These are phyloP conservation scores for Adelosebastes latens DNA, from an alignment of 2,797 vertebrate genomes.

Conservation along the genomic window DNA sequence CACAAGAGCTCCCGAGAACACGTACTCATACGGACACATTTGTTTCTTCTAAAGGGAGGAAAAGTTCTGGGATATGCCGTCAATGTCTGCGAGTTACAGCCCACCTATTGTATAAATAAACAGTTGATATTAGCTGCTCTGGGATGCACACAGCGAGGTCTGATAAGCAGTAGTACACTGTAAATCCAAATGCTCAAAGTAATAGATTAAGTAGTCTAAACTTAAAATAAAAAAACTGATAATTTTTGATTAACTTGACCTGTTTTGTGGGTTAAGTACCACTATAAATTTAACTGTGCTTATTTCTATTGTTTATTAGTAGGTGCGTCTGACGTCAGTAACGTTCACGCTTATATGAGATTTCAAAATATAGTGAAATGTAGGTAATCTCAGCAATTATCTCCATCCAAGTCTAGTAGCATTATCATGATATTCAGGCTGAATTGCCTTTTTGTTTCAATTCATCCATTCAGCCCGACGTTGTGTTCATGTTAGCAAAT, in stretches of 20 bases:
- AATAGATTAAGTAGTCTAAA: too few species aligned
- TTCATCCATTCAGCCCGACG: background rate
- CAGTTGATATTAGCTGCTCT: background rate
- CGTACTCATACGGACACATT: background rate
- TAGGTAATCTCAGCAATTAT: background rate
- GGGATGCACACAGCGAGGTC: background rate
- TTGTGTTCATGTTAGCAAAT: background rate
- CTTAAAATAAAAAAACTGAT: too few species aligned
- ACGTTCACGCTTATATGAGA: too few species aligned
- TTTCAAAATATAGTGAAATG: background rate
- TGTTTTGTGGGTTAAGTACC: too few species aligned
- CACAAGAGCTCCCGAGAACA: background rate
- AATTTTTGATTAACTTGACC: too few species aligned
- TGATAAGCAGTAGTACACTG: background rate
- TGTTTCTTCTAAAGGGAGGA: background rate
- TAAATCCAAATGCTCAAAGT: too few species aligned
- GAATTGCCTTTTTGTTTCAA: background rate
- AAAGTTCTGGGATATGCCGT: background rate
- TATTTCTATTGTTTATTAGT: too few species aligned
- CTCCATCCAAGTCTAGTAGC: background rate
- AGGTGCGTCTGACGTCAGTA: too few species aligned
- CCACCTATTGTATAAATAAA: background rate
- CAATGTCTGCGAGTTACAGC: background rate
- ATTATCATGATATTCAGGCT: background rate
- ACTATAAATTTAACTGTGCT: too few species aligned